Evolutionary conservation across 1,140 invertebrate genomes (phyloP).

Genomic region (Drosophila tristis): DNA sequence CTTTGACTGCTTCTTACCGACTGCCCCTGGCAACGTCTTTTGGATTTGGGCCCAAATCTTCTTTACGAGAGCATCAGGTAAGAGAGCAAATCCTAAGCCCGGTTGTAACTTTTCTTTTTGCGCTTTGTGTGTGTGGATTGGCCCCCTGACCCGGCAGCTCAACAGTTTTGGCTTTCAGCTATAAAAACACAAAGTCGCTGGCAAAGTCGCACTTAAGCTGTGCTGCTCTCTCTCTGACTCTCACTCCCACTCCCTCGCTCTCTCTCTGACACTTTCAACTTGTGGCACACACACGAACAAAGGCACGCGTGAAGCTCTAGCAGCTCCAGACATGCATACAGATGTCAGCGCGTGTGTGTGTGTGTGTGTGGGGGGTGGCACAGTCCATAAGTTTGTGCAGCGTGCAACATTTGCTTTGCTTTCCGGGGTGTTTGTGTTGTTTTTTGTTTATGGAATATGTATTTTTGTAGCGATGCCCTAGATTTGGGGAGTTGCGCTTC

Average conservation of each 20-base stretch:
- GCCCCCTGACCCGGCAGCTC: conserved; percentile 47
- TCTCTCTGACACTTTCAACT: conserved; percentile 39
- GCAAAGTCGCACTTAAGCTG: conserved; percentile 71
- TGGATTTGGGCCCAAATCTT: conserved; percentile 17
- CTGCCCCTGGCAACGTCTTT: conserved; percentile 21
- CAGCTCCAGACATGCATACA: conserved; percentile 43
- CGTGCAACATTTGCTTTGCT: conserved; percentile 55
- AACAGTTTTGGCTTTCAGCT: conserved; percentile 69
- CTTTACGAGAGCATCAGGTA: conserved; percentile 40
- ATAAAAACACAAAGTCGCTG: conserved; percentile 72
- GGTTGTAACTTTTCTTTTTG: conserved; percentile 43
- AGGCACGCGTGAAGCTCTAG: conserved; percentile 34
- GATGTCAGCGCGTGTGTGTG: conserved; percentile 41
- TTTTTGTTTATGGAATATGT: too few relatives aligned
- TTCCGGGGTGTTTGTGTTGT: too few relatives aligned
- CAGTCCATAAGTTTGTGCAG: conserved; percentile 69
- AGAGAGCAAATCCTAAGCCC: conserved; percentile 25
- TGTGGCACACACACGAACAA: conserved; percentile 22
- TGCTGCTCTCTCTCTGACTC: neutral
- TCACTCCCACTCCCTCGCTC: conserved; percentile 12
- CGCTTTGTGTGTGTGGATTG: conserved; percentile 20
- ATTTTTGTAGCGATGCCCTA: too few relatives aligned
- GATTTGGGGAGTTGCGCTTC: too few relatives aligned
- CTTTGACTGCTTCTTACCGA: conserved; percentile 6
- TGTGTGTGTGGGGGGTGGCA: conserved; percentile 37